These are phyloP conservation scores for Notothenia rossii DNA, from an alignment of 2,113 vertebrate genomes.

Conservation along the genomic window DNA sequence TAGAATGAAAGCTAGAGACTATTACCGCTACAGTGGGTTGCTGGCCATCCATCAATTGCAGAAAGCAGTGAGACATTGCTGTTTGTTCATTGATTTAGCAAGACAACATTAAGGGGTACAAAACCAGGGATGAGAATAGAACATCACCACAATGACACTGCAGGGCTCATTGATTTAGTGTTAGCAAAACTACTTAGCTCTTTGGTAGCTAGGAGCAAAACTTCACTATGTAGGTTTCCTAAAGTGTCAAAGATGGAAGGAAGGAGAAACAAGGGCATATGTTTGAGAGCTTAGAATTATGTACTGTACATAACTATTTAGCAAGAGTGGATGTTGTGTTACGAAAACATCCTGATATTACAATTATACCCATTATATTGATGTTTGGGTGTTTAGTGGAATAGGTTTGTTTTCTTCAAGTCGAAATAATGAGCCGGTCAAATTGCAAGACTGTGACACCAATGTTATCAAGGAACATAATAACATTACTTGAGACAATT, in stretches of 20 bases:
- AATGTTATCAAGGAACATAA: neutral
- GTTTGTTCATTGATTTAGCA: constrained; percentile 39
- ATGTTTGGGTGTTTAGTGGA: neutral
- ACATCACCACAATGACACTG: constrained; percentile 13
- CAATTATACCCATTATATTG: no score
- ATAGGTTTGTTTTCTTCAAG: neutral
- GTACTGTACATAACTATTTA: no score
- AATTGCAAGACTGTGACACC: neutral
- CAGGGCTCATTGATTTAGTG: constrained; percentile 27
- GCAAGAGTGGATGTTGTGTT: no score
- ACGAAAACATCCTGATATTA: no score
- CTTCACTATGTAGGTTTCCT: neutral
- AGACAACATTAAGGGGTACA: constrained; percentile 21
- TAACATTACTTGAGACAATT: neutral
- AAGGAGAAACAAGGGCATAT: neutral
- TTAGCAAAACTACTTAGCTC: constrained; percentile 9
- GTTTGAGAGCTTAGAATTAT: neutral
- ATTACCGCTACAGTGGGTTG: constrained; percentile 11
- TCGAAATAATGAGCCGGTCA: neutral
- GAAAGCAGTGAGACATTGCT: constrained; percentile 9
- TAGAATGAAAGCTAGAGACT: neutral
- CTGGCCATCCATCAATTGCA: constrained; percentile 20
- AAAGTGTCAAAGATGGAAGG: neutral
- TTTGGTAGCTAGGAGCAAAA: constrained; percentile 14
- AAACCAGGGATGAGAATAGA: constrained; percentile 18